Base-by-base conservation (phyloP, 2,113 vertebrate genomes). In the Sterrhoptilus dennistouni region DNA sequence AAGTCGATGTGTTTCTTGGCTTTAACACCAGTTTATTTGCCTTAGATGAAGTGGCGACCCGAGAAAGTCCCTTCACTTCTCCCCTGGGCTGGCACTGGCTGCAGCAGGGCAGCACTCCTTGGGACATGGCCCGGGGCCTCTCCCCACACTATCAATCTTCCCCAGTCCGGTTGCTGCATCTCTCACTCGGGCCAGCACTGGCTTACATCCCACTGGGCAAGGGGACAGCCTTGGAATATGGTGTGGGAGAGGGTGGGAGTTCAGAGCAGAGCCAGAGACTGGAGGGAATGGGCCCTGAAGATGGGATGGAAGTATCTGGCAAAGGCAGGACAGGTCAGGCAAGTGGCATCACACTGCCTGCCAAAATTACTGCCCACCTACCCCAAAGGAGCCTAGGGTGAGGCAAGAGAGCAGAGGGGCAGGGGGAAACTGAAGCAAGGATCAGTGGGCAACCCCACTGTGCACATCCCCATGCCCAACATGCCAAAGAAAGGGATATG, bases 1-100 rank as follows among this genome's bases (percentile, higher is more conserved):
- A 98, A 97, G 97, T 78, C 86, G n/a, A 97, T 97, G 96, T 98
- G 92, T 97, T 97, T 97, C 96, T 97, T 97, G 96, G 98, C 97
- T 94, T 92, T 35, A 80, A 77, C 65, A 87, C 80, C 85, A 45
- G 93, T 96, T 97, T 96, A 81, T 90, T 96, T 93, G 97, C 96
- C 95, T 96, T 86, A 95, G 92, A 95, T 47, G 91, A 95, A 97
- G 95, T 68, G 77, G 95, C 40, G n/a, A 95, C 93, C 85, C 76
- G 6, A 78, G 83, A 95, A 91, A 93, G 94, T 91, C 93, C 89
- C 93, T 84, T 64, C 5, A 13, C 5, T 1, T 76, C 36, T 80
- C 53, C 31, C 27, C 35, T 54, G 3, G 49, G 69, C 57, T 89
- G 89, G 95, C 95, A 96, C 12, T 5, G 28, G 53, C 68, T 38